These are phyloP conservation scores for Ceratina calcarata DNA, from an alignment of 1,140 invertebrate species.

Conservation along the genomic window DNA sequence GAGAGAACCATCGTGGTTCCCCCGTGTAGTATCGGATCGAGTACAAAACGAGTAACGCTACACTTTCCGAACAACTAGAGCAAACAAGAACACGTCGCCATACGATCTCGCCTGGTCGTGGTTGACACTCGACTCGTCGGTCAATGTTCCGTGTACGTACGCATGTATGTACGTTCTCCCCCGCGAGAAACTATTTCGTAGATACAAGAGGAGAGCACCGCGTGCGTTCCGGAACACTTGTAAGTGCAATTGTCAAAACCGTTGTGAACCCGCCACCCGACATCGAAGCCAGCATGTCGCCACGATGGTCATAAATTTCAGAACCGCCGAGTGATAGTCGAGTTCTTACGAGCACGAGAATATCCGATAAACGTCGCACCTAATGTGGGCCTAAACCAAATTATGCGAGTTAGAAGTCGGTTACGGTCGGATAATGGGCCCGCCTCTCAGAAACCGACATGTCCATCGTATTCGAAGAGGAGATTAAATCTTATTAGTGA, in stretches of 20 bases:
- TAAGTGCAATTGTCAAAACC: no score
- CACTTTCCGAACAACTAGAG: not conserved
- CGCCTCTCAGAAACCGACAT: slow-evolving; percentile 27
- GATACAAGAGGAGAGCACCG: not conserved
- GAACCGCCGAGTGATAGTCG: slow-evolving; percentile 27
- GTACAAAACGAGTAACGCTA: slow-evolving; percentile 20
- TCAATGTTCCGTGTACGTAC: slow-evolving; percentile 4
- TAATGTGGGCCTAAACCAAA: slow-evolving; percentile 61
- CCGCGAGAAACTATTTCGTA: not conserved
- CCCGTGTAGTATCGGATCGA: slow-evolving; percentile 5
- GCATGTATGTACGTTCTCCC: not conserved
- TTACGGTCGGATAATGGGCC: slow-evolving; percentile 43
- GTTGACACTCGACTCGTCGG: not conserved
- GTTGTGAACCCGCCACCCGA: no score
- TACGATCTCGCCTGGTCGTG: slow-evolving; percentile 6
- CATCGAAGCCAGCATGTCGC: slow-evolving; percentile 18
- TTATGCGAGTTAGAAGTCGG: slow-evolving; percentile 59
- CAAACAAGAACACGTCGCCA: slow-evolving; percentile 2
- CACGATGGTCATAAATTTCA: slow-evolving; percentile 57
- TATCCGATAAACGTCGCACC: slow-evolving; percentile 52
- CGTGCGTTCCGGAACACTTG: no score
- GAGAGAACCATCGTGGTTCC: not conserved
- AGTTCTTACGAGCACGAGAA: slow-evolving; percentile 57
- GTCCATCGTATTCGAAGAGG: slow-evolving; percentile 17
- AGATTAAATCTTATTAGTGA: slow-evolving; percentile 62